Evolutionary conservation across 1,140 invertebrate genomes (phyloP), one percentile per base, ranked within the genome.

Genomic region (Drosophila subpulchrella): DNA sequence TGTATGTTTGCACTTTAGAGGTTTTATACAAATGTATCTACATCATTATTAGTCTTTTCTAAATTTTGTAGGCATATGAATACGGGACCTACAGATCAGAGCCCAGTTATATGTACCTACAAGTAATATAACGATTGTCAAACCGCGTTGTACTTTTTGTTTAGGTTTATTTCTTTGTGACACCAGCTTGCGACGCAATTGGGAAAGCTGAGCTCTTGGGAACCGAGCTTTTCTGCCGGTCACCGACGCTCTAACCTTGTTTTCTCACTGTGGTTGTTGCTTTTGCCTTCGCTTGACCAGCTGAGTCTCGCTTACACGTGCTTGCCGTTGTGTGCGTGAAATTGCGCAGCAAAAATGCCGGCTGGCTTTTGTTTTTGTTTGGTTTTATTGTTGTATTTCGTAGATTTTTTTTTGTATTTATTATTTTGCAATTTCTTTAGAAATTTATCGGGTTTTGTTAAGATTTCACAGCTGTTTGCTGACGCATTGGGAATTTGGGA

Each of bases 331-430:
- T 59, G 46, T 72, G 56, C 42, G 68, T 78, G 65, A 70, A 82
- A 88, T 88, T 88, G 83, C 83, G 83, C 83, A 88, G 83, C 83
- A 88, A 73, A 80, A 80, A 80, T 79, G 84, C 72, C 79, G 80
- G 79, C 54, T 84, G 76, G 46, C 54, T 39, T 65, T 55, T 77
- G 75, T 81, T 74, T 73, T 74, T 71, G 51, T 68, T 48, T 74
- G 42, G 42, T 61, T 48, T 56, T 81, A 20, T 47, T 72, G 41
- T 57, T 66, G 34, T 55, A 11, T 15, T 39, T 24, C 32, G 17
- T 20, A 24, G 27, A 15, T 50, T 75, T 39, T 75, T 39, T 6
- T 57, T 27, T 13, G 60, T 48, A 32, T 39, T 56, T 17, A 38
- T 36, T 41, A 47, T 78, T 77, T 71, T 12, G 56, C 75, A 56